Conservation (phyloP, 2,888 invertebrate genomes). For the Agrilus biguttatus region DNA sequence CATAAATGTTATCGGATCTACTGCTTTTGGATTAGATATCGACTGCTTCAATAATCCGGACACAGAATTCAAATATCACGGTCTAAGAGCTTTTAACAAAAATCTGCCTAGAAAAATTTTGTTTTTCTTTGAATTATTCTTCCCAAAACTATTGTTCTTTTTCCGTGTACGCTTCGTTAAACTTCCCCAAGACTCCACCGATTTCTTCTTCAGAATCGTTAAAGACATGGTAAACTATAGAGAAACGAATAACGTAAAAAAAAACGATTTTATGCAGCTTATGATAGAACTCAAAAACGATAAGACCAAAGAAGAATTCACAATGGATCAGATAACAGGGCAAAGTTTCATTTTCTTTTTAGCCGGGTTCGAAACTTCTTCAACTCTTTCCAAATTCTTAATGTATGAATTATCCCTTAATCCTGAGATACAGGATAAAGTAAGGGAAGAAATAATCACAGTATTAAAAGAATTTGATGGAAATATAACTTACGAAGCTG, state of each 20-base stretch:
- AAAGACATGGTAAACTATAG: slow-evolving; percentile 30
- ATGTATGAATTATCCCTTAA: slow-evolving; percentile 35
- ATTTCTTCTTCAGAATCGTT: slow-evolving; percentile 32
- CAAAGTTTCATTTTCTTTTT: slow-evolving; percentile 18
- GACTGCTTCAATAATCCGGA: slow-evolving; percentile 39
- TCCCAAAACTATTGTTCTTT: slow-evolving; percentile 11
- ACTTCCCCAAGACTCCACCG: slow-evolving; percentile 9
- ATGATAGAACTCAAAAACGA: slow-evolving; percentile 29
- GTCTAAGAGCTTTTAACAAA: slow-evolving; percentile 7
- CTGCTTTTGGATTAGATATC: slow-evolving; percentile 44
- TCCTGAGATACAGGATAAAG: slow-evolving; percentile 28
- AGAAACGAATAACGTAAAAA: slow-evolving; percentile 28
- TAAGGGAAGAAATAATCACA: slow-evolving; percentile 27
- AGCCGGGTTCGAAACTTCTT: slow-evolving; percentile 28
- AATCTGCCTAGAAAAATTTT: slow-evolving; percentile 4
- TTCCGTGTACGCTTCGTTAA: slow-evolving; percentile 13
- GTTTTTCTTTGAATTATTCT: slow-evolving; percentile 4
- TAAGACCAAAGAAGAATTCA: not conserved
- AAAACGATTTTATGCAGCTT: slow-evolving; percentile 41
- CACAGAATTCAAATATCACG: slow-evolving; percentile 29
- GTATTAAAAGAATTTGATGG: slow-evolving; percentile 25
- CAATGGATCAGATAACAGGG: slow-evolving; percentile 9
- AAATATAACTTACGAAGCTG: slow-evolving; percentile 31
- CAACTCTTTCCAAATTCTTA: slow-evolving; percentile 28
- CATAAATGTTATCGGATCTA: slow-evolving; percentile 41